These are phyloP conservation scores for Pentamera pediparva DNA, from an alignment of 53 echinoderm and acorn worm species.

Conservation along the genomic window DNA sequence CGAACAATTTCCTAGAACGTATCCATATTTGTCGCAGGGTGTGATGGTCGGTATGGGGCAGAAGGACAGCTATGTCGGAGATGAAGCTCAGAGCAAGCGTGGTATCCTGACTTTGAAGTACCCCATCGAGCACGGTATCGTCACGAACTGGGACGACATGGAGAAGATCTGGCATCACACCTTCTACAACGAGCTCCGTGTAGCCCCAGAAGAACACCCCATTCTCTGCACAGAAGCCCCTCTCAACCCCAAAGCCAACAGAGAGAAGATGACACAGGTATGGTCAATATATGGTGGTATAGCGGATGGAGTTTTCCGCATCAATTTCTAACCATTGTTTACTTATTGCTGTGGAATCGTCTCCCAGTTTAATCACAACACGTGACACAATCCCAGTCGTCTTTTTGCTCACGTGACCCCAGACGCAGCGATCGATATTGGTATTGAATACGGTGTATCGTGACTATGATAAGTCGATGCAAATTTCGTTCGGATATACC, in stretches of 20 bases:
- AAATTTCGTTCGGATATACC: too few species aligned
- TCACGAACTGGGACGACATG: conserved; percentile 98
- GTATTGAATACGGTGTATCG: too few species aligned
- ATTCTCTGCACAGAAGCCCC: conserved; percentile 80
- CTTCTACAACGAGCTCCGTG: conserved; percentile 98
- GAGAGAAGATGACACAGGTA: conserved; percentile 69
- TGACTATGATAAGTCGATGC: too few species aligned
- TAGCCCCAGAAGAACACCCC: conserved; percentile 83
- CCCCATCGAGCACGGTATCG: conserved; percentile 96
- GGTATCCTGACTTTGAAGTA: conserved; percentile 99
- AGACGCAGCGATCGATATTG: too few species aligned
- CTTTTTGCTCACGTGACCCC: too few species aligned
- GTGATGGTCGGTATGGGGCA: conserved; percentile 91
- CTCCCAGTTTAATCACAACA: too few species aligned
- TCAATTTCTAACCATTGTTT: too few species aligned
- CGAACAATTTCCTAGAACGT: too few species aligned
- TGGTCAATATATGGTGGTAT: conserved; percentile 63
- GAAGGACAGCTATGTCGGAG: conserved; percentile 87
- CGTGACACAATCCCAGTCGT: too few species aligned
- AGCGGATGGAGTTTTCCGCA: conserved; percentile 72
- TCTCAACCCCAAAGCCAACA: conserved; percentile 56
- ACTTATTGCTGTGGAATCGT: too few species aligned
- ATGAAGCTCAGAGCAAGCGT: conserved; percentile 99
- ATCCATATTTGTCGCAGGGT: conserved; percentile 50
- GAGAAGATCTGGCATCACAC: conserved; percentile 99